Conservation (phyloP, 2,888 invertebrate genomes). For the Spatulosminthurus flaviceps region DNA sequence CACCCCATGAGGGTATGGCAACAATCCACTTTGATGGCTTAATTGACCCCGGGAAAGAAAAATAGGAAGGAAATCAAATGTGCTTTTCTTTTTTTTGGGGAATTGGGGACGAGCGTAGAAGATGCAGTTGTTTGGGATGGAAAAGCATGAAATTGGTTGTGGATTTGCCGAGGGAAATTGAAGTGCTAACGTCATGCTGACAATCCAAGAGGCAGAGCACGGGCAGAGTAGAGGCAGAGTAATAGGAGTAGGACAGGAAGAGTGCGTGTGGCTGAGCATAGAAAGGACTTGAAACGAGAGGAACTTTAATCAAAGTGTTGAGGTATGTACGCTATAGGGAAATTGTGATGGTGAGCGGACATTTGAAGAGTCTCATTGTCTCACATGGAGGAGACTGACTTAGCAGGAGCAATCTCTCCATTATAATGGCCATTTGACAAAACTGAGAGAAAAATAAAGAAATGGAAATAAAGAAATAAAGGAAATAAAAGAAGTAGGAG, state of each 20-base stretch:
- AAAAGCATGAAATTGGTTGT: slow-evolving; percentile 2
- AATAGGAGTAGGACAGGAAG: neutral
- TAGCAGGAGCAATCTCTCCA: no score
- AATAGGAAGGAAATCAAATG: no score
- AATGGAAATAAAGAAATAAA: neutral
- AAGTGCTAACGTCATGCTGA: slow-evolving; percentile 25
- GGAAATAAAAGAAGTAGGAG: neutral
- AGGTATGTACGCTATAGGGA: no score
- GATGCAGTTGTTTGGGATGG: neutral
- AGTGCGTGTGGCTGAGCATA: no score
- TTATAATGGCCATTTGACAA: neutral
- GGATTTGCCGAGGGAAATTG: neutral
- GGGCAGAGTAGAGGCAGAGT: neutral
- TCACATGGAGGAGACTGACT: no score
- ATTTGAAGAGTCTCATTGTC: no score
- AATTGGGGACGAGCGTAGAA: neutral
- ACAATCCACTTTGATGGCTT: no score
- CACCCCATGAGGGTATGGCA: no score
- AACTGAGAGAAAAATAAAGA: neutral
- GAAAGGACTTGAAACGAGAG: no score
- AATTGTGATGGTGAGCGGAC: no score
- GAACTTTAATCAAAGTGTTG: no score
- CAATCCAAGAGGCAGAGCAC: neutral
- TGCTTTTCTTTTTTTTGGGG: neutral
- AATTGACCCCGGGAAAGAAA: no score